Percentiles rank a stretch among this genome's conserved stretches.
Conservation (phyloP, 37 sponge, comb jelly and placozoan genomes). For the Hormiphora californensis region DNA sequence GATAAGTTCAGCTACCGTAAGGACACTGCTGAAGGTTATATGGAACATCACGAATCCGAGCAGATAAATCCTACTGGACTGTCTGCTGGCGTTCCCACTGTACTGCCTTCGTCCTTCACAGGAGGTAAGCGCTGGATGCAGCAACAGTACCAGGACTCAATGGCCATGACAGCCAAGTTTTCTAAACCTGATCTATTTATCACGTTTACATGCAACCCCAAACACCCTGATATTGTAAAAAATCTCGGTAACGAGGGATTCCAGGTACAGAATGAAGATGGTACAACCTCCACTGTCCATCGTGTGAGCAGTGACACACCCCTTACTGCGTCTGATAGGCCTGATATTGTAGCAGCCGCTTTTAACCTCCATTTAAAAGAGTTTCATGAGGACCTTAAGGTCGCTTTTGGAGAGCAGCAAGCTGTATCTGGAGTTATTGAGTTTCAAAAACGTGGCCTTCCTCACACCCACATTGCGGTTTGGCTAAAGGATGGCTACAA, state of each 20-base stretch:
- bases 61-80: conserved; percentile 56
- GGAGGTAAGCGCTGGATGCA: conserved; percentile 65
- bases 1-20: no score
- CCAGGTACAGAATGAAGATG: no score
- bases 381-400: conserved; percentile 59
- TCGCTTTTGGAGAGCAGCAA: conserved; percentile 54
- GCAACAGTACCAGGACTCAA: conserved; percentile 61
- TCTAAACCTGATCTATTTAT: conserved; percentile 61
- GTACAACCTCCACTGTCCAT: no score
- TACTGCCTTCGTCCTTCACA: conserved; percentile 64
- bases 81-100: conserved; percentile 58
- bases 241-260: conserved; percentile 50
- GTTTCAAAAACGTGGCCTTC: conserved; percentile 30
- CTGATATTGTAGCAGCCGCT: conserved; percentile 60
- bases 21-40: conserved; percentile 55
- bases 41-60: not conserved
- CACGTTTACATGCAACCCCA: conserved; percentile 62
- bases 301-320: not conserved
- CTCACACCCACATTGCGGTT: conserved; percentile 1
- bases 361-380: conserved; percentile 56
- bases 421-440: conserved; percentile 37
- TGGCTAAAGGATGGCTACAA: not conserved
- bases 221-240: conserved; percentile 60
- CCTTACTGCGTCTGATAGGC: conserved; percentile 58
- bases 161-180: conserved; percentile 60